Percentiles rank a stretch among this genome's conserved stretches.
phyloP scores from a whole-genome alignment of 2,113 vertebrate genomes.

The Embiotoca jacksoni region DNA sequence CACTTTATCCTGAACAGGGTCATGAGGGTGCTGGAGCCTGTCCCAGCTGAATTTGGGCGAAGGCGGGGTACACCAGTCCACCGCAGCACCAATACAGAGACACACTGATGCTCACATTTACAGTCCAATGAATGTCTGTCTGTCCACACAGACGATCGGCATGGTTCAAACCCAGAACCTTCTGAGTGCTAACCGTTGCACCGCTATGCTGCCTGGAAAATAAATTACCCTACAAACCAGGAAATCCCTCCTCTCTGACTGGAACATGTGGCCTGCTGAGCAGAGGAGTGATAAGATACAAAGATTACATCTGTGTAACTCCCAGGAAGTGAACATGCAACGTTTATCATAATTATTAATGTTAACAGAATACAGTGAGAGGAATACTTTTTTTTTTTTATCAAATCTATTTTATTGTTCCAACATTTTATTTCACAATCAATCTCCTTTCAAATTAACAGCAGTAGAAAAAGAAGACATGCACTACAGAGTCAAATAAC shows the following conservation, averaged over 20 bases:
- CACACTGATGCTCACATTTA: too few relatives aligned
- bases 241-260: not conserved
- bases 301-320: conserved; percentile 24
- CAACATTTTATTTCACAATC: not conserved
- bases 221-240: not conserved
- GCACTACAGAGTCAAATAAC: not conserved
- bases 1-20: too few relatives aligned
- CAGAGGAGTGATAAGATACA: conserved; percentile 14
- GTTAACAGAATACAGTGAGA: not conserved
- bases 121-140: too few relatives aligned
- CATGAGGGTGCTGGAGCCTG: too few relatives aligned
- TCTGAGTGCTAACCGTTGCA: too few relatives aligned
- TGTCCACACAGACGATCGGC: too few relatives aligned
- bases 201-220: not conserved
- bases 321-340: not conserved
- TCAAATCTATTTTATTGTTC: not conserved
- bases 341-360: not conserved
- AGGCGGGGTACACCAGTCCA: too few relatives aligned
- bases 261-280: not conserved
- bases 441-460: too few relatives aligned
- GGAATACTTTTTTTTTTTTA: not conserved
- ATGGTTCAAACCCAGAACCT: too few relatives aligned
- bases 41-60: too few relatives aligned
- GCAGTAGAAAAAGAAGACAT: too few relatives aligned
- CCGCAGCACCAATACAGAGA: too few relatives aligned